Percentiles rank a stretch among this genome's conserved stretches.
Conservation (phyloP, 1,140 invertebrate species). For the Myzus persicae region DNA sequence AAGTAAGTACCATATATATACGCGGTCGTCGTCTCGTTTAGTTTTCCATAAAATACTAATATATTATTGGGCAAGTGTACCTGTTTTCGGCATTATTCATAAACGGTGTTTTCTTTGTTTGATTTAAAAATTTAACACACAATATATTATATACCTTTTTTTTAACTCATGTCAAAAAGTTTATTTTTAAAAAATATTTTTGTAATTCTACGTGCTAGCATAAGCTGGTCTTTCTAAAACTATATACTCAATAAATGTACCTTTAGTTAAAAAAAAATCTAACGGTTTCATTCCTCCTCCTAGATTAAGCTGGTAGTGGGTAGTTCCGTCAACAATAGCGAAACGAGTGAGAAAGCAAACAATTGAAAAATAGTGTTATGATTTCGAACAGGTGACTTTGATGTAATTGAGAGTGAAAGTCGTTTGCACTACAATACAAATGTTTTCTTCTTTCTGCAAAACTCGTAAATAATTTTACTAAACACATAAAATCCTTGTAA, state of each 20-base stretch:
- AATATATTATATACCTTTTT: background rate
- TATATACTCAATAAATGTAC: background rate
- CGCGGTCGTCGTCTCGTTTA: background rate
- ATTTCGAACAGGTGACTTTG: conserved; percentile 15
- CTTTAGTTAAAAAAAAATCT: background rate
- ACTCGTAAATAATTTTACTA: background rate
- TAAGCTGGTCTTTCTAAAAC: background rate
- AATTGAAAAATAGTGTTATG: background rate
- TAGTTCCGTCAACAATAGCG: background rate
- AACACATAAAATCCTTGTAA: background rate
- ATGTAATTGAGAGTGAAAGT: conserved; percentile 1
- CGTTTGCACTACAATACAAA: background rate
- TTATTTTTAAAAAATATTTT: background rate
- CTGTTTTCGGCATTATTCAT: background rate
- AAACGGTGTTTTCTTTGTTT: background rate
- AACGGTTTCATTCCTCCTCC: background rate
- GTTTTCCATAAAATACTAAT: conserved; percentile 30
- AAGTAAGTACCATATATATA: background rate
- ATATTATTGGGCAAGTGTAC: background rate
- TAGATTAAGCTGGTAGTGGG: too few species aligned
- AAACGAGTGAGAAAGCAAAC: conserved; percentile 4
- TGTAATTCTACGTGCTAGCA: background rate
- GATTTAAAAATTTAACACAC: background rate
- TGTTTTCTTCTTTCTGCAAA: background rate
- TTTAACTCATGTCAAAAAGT: background rate